Evolutionary conservation across 2,113 vertebrate genomes (phyloP).

Genomic region (Pogona vitticeps): DNA sequence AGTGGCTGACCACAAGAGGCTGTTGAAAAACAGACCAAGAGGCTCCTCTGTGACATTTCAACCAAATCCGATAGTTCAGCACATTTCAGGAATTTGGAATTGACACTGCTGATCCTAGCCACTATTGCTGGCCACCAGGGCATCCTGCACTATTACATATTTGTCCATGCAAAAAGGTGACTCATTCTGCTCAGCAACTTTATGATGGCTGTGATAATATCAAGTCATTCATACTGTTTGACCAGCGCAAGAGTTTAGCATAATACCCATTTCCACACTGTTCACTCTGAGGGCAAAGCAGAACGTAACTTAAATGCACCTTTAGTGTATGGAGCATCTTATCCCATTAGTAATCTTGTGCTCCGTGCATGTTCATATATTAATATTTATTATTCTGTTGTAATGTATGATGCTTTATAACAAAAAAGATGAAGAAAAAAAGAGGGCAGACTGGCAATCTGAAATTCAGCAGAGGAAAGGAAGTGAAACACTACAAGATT

Average conservation of each 20-base stretch:
- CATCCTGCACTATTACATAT: neutral
- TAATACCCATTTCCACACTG: neutral
- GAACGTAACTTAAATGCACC: neutral
- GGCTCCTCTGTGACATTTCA: neutral
- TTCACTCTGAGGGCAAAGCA: neutral
- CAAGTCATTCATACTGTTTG: neutral
- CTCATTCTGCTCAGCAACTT: neutral
- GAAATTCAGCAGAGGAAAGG: neutral
- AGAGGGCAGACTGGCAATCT: neutral
- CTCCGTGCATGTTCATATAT: neutral
- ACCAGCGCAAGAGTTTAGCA: neutral
- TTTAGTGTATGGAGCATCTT: neutral
- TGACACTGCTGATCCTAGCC: too few relatives aligned
- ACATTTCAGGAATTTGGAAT: neutral
- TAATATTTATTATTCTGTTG: neutral
- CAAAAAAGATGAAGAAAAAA: too few relatives aligned
- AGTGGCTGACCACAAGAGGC: neutral
- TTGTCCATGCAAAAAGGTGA: neutral
- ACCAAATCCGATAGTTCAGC: neutral
- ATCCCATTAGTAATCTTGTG: neutral
- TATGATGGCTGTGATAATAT: neutral
- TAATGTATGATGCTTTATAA: too few relatives aligned
- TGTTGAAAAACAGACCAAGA: too few relatives aligned
- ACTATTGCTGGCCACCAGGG: neutral
- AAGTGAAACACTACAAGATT: neutral